Percentiles rank a stretch among this genome's conserved stretches.
These are phyloP conservation scores for Apis laboriosa DNA, from an alignment of 1,140 invertebrate species.

Conservation along the genomic window DNA sequence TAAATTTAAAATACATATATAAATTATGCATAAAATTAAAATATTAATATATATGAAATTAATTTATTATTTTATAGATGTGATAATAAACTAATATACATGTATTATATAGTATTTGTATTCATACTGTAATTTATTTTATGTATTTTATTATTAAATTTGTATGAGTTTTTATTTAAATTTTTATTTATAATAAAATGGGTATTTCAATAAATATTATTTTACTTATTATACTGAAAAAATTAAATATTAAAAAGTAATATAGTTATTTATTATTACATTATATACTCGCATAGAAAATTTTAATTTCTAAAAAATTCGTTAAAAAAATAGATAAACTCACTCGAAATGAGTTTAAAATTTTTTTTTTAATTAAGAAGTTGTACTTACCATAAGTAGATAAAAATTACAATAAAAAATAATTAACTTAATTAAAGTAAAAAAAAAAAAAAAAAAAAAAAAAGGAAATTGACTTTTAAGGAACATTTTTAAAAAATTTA, in stretches of 20 bases:
- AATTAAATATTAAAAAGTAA: not conserved
- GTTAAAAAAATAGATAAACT: not conserved
- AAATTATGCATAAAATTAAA: not conserved
- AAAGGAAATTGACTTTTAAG: conserved; percentile 22
- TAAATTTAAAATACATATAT: not conserved
- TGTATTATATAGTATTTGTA: conserved; percentile 14
- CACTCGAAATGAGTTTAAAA: not conserved
- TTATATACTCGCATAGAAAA: not conserved
- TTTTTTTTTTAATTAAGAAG: not conserved
- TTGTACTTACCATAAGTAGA: not conserved
- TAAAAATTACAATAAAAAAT: not conserved
- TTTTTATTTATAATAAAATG: conserved; percentile 27
- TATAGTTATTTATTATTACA: not conserved
- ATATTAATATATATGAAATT: too few relatives aligned
- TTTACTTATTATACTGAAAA: not conserved
- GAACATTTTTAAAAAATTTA: conserved; percentile 12
- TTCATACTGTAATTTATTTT: not conserved
- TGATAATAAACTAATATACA: not conserved
- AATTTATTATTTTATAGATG: not conserved
- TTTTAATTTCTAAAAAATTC: not conserved
- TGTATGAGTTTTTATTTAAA: conserved; percentile 19
- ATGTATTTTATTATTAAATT: conserved; percentile 2
- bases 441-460: not conserved
- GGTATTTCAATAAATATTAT: conserved; percentile 1
- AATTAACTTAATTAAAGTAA: not conserved